Conservation (phyloP, 2,113 vertebrate genomes). For the Suricata suricatta region DNA sequence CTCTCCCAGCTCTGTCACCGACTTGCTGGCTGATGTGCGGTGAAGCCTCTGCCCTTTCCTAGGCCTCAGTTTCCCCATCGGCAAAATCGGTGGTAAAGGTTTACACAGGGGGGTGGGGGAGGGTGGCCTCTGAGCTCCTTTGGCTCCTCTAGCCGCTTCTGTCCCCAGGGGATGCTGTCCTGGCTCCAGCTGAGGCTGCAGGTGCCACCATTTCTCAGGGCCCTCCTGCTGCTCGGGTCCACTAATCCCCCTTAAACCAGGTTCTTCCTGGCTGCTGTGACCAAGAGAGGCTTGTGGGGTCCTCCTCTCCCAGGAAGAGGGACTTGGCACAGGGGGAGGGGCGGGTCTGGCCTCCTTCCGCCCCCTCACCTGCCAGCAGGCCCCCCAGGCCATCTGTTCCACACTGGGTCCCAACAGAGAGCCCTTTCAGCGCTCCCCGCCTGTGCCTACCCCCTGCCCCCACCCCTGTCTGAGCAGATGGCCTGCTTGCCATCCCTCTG, state of each 20-base stretch:
- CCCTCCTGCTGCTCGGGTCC: neutral
- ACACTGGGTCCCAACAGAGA: slow-evolving; percentile 27
- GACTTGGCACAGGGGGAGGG: neutral
- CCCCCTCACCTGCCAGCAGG: neutral
- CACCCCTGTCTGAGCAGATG: slow-evolving; percentile 32
- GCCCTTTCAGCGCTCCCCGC: neutral
- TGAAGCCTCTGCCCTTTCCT: neutral
- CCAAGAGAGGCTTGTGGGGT: neutral
- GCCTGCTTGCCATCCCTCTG: neutral
- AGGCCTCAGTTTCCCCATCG: neutral
- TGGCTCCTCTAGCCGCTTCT: neutral
- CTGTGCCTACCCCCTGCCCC: neutral
- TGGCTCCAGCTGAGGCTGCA: neutral
- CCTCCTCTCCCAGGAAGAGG: neutral
- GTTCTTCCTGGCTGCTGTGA: neutral
- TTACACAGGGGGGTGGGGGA: too few species aligned
- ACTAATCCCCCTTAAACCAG: neutral
- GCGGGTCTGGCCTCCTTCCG: neutral
- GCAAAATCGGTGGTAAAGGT: neutral
- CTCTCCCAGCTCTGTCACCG: neutral
- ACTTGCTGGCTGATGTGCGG: too few species aligned
- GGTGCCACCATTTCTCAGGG: neutral
- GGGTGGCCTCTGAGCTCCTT: neutral
- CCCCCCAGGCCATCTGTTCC: slow-evolving; percentile 65
- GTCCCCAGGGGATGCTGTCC: fast-evolving